Base-by-base conservation (phyloP, 2,113 vertebrate species). In the Garra rufa region DNA sequence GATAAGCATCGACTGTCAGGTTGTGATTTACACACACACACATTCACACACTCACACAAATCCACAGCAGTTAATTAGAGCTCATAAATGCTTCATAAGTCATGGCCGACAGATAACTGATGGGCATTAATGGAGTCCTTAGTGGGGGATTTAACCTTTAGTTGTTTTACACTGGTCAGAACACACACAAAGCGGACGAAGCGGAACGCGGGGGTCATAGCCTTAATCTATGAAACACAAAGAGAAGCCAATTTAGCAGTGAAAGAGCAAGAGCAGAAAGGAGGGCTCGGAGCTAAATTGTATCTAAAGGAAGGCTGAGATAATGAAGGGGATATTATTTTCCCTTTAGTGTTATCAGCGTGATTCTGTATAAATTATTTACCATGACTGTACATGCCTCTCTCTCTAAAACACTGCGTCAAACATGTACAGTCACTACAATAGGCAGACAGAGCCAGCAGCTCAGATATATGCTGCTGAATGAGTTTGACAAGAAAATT, bases 41-140 rank as follows among this genome's bases (percentile, higher is more conserved):
- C 17, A 71, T 61, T 30, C 70, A 65, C 82, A 83, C 55, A 76
- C 2, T 30, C 59, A 69, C 74, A 26, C 61, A 91, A 89, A 93
- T 85, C 81, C 86, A 92, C 90, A 90, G 89, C 89, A 90, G 85
- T 89, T 93, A 93, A 94, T 94, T 93, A 94, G 92, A 76, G 88
- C 89, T 92, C 89, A 90, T 92, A 91, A 92, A 92, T 91, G 92
- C 89, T 92, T 90, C 88, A 91, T 86, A 82, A 89, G 88, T 89
- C 90, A 86, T 85, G 87, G 87, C 88, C 82, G 83, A 84, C 82
- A 83, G 87, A 91, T 90, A 91, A 89, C 90, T 88, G 88, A 90
- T 84, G 87, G 90, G 89, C 83, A 43, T 85, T 89, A 79, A 90
- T 91, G 86, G 81, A 80, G 85, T 65, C 24, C 80, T 88, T 82